Percentiles rank a stretch among this genome's conserved stretches.
These are phyloP conservation scores for Tanytarsus gracilentus DNA, from an alignment of 2,888 invertebrate species.

Conservation along the genomic window DNA sequence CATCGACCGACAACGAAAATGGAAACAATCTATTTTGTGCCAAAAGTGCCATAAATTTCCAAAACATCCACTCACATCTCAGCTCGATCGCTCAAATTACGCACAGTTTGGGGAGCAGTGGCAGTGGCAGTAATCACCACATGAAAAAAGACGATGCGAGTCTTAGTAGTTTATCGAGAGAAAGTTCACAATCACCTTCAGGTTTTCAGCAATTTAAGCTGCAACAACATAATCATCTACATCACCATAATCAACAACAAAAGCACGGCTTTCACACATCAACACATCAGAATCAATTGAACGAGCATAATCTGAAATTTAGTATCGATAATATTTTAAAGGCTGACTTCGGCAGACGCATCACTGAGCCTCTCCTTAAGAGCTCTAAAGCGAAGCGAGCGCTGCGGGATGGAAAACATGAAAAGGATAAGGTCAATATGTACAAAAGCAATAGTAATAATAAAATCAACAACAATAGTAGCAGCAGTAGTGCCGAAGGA, in stretches of 20 bases:
- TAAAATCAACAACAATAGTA: conserved; percentile 3
- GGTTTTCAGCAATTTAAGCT: conserved; percentile 24
- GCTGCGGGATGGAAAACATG: conserved; percentile 4
- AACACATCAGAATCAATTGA: conserved; percentile 39
- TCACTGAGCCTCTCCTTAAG: conserved; percentile 58
- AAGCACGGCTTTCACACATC: conserved; percentile 34
- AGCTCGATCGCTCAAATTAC: conserved; percentile 59
- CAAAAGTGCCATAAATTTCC: conserved; percentile 32
- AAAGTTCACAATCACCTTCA: conserved; percentile 32
- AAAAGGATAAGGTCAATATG: conserved; percentile 15
- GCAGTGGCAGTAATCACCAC: not conserved
- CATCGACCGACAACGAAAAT: conserved; percentile 20
- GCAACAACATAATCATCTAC: conserved; percentile 35
- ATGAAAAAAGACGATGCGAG: conserved; percentile 30
- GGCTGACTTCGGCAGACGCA: conserved; percentile 71
- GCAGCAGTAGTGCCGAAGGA: no score
- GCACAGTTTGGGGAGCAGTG: conserved; percentile 20
- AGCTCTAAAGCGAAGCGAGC: conserved; percentile 5
- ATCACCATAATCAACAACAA: conserved; percentile 36
- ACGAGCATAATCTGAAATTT: conserved; percentile 60
- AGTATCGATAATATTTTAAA: conserved; percentile 80
- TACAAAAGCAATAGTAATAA: no score
- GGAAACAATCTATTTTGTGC: conserved; percentile 25
- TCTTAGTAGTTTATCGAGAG: conserved; percentile 31
- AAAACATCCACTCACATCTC: conserved; percentile 57